Evolutionary conservation across 2,888 invertebrate genomes (phyloP).

Genomic region (Anarsia innoxiella): DNA sequence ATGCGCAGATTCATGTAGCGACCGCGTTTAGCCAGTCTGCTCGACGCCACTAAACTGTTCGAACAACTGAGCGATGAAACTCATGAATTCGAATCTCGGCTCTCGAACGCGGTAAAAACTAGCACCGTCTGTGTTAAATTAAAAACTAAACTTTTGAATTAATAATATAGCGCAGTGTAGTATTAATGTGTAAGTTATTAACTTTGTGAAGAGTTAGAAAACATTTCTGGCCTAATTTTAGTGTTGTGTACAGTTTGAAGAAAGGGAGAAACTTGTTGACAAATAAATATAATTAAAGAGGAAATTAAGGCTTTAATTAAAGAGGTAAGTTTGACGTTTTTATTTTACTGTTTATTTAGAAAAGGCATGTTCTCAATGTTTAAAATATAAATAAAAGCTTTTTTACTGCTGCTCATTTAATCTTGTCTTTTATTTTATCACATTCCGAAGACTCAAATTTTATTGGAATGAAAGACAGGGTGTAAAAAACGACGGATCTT

Average conservation of each 20-base stretch:
- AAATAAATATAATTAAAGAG: too few species aligned
- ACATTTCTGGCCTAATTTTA: too few species aligned
- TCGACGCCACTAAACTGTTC: constrained; percentile 43
- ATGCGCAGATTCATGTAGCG: constrained; percentile 43
- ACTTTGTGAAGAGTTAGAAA: background rate
- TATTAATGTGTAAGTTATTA: background rate
- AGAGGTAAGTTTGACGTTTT: too few species aligned
- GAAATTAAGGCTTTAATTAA: too few species aligned
- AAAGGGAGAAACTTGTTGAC: too few species aligned
- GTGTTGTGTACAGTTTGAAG: constrained; percentile 4
- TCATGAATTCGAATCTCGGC: constrained; percentile 42
- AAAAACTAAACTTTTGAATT: constrained; percentile 15
- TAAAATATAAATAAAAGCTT: too few species aligned
- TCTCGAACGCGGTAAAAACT: constrained; percentile 31
- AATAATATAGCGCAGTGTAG: background rate
- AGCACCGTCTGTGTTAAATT: constrained; percentile 19
- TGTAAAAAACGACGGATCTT: constrained; percentile 1
- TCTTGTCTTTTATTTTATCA: constrained; percentile 5
- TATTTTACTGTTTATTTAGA: too few species aligned
- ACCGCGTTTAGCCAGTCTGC: constrained; percentile 54
- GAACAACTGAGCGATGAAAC: constrained; percentile 46
- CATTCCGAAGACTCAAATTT: constrained; percentile 3
- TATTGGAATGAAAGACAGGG: constrained; percentile 3
- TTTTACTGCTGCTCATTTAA: constrained; percentile 4
- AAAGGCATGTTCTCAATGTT: too few species aligned